Base-by-base conservation (phyloP, 1,140 invertebrate genomes). In the Rhagoletis pomonella region DNA sequence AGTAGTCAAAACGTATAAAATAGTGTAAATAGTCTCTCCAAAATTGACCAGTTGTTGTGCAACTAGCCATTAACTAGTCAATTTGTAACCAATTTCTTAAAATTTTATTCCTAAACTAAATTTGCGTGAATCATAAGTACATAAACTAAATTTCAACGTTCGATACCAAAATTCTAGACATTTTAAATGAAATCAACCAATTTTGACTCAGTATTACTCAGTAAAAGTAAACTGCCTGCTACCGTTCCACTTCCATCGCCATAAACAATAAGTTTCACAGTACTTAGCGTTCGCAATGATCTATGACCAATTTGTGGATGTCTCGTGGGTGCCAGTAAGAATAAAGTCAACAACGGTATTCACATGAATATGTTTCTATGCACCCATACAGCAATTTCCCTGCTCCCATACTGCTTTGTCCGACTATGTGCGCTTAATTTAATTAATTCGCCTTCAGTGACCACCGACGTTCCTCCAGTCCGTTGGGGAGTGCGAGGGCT, bases 381-480 rank as follows among this genome's bases (percentile, higher is more conserved):
- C 2, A 29, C 29, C 29, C 0, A 29, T 29, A 29, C 29, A 29
- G 29, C 29, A 29, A 29, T 62, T 62, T n/a, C 47, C n/a, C 47
- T 81, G 47, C n/a, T 62, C n/a, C n/a, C 4, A 17, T 6, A 81
- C 50, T 77, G 44, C 55, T 7, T 81, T 73, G 69, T 14, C 12
- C 17, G 17, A 12, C 12, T 62, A n/a, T 81, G 73, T n/a, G 73
- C 47, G 47, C 47, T 55, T 81, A 81, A 81, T 81, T 81, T 55
- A 81, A 81, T 81, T 81, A 19, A 55, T 55, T 47, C 10, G 50
- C 47, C 69, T 14, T 55, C 42, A 77, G 55, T 81, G 47, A 42
- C 12, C 19, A 14, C 19, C 6, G 60, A 17, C 69, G 12, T 1
- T 29, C 29, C 29, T 29, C 29, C 29, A 29, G 29, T 29, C 29